phyloP scores from a whole-genome alignment of 2,113 vertebrate genomes.

The Hippolais icterina region DNA sequence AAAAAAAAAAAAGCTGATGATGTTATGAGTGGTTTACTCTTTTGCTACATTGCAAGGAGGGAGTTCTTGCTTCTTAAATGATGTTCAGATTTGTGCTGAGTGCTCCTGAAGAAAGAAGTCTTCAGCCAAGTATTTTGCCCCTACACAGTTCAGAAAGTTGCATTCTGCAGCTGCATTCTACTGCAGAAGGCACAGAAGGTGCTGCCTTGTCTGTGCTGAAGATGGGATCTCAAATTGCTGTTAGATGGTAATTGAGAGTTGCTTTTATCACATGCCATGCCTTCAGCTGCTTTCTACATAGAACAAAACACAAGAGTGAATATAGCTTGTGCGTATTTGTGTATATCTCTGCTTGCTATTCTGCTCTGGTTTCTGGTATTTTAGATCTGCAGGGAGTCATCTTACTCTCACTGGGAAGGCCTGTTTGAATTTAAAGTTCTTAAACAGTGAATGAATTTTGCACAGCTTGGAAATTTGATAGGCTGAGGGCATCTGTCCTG shows the following conservation, averaged over 20 bases:
- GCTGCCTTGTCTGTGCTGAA: not conserved
- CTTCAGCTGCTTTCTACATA: not conserved
- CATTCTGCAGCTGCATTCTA: not conserved
- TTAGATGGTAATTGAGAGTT: not conserved
- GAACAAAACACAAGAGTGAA: not conserved
- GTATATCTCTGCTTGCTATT: not conserved
- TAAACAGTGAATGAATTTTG: not conserved
- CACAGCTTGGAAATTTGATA: not conserved
- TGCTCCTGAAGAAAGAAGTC: not conserved
- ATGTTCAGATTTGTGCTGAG: not conserved
- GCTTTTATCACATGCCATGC: not conserved
- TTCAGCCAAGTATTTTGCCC: not conserved
- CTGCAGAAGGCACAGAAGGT: not conserved
- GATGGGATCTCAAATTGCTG: not conserved
- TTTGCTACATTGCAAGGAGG: not conserved
- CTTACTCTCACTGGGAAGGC: not conserved
- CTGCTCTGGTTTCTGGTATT: not conserved
- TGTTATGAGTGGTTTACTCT: not conserved
- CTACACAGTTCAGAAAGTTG: accelerated
- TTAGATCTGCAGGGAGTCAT: not conserved
- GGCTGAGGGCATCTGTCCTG: not conserved
- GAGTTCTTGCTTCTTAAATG: not conserved
- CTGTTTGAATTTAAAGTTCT: not conserved
- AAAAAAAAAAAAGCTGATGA: not conserved
- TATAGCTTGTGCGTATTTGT: not conserved